Evolutionary conservation across 2,888 invertebrate genomes (phyloP).

Genomic region (Helicoverpa assulta): DNA sequence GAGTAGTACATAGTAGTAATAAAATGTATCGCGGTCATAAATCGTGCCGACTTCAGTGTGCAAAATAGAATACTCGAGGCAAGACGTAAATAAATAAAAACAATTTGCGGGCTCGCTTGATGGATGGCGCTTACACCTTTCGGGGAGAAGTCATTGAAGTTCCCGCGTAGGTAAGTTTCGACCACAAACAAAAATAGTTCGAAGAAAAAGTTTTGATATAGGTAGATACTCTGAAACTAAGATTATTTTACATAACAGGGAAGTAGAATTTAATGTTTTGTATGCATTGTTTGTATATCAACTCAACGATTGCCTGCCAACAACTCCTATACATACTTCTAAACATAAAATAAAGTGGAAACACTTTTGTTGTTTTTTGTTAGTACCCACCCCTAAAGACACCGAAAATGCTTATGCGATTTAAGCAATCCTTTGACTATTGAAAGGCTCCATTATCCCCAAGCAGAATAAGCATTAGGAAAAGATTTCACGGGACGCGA

Average conservation of each 20-base stretch:
- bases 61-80: conserved; percentile 31
- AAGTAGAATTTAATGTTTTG: not conserved
- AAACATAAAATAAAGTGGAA: too few relatives aligned
- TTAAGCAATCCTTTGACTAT: too few relatives aligned
- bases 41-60: conserved; percentile 42
- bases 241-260: not conserved
- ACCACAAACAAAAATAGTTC: not conserved
- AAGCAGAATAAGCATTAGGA: too few relatives aligned
- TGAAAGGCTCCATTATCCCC: too few relatives aligned
- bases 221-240: not conserved
- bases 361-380: too few relatives aligned
- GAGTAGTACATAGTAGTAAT: conserved; percentile 49
- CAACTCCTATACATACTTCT: too few relatives aligned
- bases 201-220: not conserved
- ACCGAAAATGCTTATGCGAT: too few relatives aligned
- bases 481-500: too few relatives aligned
- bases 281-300: too few relatives aligned
- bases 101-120: conserved; percentile 35
- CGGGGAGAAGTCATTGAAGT: conserved; percentile 32
- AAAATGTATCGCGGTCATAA: conserved; percentile 62
- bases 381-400: too few relatives aligned
- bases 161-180: conserved; percentile 6
- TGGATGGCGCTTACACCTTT: conserved; percentile 28
- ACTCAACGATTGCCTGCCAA: too few relatives aligned
- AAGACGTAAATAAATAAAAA: conserved; percentile 44